Evolutionary conservation across 2,888 invertebrate species (phyloP).

Genomic region (Luperina nickerlii): DNA sequence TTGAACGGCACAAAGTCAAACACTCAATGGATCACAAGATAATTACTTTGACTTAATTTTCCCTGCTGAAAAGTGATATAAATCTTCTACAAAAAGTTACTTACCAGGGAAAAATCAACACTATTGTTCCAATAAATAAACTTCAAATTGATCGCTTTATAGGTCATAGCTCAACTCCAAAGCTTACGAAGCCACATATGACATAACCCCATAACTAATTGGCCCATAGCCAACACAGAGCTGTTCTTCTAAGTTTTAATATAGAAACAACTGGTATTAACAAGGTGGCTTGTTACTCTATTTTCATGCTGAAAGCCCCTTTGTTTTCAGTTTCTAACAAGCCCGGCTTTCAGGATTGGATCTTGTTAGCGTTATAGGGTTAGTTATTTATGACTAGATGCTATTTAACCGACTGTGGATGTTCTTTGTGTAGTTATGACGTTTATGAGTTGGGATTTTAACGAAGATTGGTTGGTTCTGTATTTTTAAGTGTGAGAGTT

Average conservation of each 20-base stretch:
- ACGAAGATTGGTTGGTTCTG: conserved; percentile 1
- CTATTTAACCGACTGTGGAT: conserved; percentile 61
- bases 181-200: conserved; percentile 17
- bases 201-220: conserved; percentile 70
- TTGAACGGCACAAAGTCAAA: not conserved
- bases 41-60: not conserved
- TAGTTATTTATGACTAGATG: conserved; percentile 70
- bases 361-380: conserved; percentile 71
- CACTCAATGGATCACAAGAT: no score
- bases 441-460: conserved; percentile 37
- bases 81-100: not conserved
- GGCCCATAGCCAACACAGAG: conserved; percentile 79
- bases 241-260: conserved; percentile 80
- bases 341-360: conserved; percentile 69
- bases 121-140: not conserved
- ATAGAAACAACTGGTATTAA: conserved; percentile 81
- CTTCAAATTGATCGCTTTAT: not conserved
- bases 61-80: not conserved
- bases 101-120: not conserved
- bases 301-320: conserved; percentile 81
- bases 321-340: conserved; percentile 81
- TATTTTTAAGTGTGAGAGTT: conserved; percentile 9
- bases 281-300: conserved; percentile 82
- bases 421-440: conserved; percentile 54
- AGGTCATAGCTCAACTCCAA: conserved; percentile 28